Conservation (phyloP, 2,888 invertebrate species). For the Dicranocentrus wangi region DNA sequence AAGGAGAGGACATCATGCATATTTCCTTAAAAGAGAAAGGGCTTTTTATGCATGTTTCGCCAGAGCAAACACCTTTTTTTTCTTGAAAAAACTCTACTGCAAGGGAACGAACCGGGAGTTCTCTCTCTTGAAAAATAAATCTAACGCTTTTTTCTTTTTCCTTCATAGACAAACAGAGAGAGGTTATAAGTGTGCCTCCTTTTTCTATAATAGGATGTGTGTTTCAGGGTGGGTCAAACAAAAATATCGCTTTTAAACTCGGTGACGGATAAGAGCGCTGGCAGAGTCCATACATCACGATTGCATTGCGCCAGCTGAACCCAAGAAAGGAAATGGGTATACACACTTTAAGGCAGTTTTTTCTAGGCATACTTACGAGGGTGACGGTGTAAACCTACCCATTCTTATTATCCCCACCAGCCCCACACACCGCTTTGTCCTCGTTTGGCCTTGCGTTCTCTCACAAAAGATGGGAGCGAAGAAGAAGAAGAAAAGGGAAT, state of each 20-base stretch:
- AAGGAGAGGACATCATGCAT: not conserved
- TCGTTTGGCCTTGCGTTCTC: constrained; percentile 28
- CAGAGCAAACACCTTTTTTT: constrained; percentile 42
- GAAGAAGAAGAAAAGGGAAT: constrained; percentile 2
- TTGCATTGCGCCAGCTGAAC: constrained; percentile 46
- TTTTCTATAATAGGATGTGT: not conserved
- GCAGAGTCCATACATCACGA: constrained; percentile 49
- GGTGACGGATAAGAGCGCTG: constrained; percentile 6
- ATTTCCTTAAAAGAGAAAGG: constrained; percentile 24
- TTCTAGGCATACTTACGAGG: not conserved
- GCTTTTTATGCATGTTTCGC: constrained; percentile 38
- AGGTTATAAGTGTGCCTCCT: constrained; percentile 11
- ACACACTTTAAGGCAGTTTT: too few species aligned
- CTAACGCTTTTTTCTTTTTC: too few species aligned
- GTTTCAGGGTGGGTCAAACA: constrained; percentile 49
- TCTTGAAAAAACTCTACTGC: not conserved
- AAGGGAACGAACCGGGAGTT: not conserved
- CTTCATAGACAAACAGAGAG: too few species aligned
- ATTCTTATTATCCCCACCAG: too few species aligned
- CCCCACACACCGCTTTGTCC: too few species aligned
- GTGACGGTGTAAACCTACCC: constrained; percentile 4
- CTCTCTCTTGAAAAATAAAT: not conserved
- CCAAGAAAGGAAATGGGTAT: constrained; percentile 53
- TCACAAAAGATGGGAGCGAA: not conserved
- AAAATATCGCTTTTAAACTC: constrained; percentile 30